A percentile compares a stretch with the other conserved stretches of the same genome.
phyloP scores from a whole-genome alignment of 1,140 invertebrate species.

The Brachionus koreanus region DNA sequence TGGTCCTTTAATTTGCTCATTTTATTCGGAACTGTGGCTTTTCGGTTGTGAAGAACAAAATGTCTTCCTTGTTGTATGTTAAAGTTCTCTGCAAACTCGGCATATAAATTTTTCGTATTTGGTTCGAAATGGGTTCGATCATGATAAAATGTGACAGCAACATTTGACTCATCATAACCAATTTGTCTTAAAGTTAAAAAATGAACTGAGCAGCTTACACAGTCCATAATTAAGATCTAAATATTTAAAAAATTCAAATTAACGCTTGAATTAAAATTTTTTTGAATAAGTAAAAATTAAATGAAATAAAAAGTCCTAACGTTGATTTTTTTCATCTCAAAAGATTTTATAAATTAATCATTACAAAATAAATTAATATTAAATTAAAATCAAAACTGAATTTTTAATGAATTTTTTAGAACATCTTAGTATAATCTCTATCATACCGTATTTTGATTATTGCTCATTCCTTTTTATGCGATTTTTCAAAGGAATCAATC shows the following conservation, averaged over 20 bases:
- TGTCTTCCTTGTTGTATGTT: constrained; percentile 28
- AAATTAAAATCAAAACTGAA: too few relatives aligned
- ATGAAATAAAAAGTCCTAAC: too few relatives aligned
- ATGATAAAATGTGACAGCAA: background rate
- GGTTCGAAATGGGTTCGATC: constrained; percentile 11
- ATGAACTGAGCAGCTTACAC: background rate
- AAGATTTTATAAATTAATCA: too few relatives aligned
- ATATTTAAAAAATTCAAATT: background rate
- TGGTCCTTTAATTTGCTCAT: constrained; percentile 26
- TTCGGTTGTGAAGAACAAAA: constrained; percentile 5
- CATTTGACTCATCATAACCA: constrained; percentile 12
- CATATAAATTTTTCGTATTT: constrained; percentile 1
- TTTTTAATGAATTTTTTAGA: too few relatives aligned
- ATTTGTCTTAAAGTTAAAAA: constrained; percentile 33
- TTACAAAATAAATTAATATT: too few relatives aligned
- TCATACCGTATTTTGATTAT: too few relatives aligned
- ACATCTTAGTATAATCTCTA: too few relatives aligned
- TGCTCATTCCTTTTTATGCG: too few relatives aligned
- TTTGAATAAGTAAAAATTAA: background rate
- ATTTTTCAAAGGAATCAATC: too few relatives aligned
- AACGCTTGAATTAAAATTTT: background rate
- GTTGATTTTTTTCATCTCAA: too few relatives aligned
- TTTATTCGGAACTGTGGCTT: constrained; percentile 19
- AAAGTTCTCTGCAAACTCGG: background rate
- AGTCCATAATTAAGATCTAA: background rate